Conservation (phyloP, 2,888 invertebrate species). For the Melieria omissa region DNA sequence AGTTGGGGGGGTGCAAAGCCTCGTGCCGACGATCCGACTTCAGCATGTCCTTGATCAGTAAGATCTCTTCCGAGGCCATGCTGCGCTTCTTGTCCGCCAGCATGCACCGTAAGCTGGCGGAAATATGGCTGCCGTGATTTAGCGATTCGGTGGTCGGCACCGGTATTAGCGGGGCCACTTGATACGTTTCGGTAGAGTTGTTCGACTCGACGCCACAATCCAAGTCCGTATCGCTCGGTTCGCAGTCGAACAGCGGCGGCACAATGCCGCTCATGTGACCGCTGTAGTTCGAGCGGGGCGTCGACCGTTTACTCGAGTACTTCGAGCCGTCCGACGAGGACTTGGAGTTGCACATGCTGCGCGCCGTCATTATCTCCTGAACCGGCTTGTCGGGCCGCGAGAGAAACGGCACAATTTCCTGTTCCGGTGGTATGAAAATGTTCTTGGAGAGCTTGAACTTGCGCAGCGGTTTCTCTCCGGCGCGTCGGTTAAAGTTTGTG, state of each 20-base stretch:
- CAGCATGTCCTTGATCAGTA: constrained; percentile 48
- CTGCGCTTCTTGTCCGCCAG: constrained; percentile 38
- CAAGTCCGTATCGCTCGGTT: neutral
- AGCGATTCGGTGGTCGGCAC: constrained; percentile 25
- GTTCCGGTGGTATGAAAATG: constrained; percentile 27
- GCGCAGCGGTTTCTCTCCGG: neutral
- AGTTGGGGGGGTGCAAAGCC: constrained; percentile 45
- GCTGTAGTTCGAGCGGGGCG: neutral
- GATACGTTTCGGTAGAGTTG: constrained; percentile 42
- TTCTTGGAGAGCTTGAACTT: neutral
- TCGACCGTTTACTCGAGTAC: neutral
- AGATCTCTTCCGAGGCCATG: constrained; percentile 46
- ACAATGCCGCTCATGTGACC: neutral
- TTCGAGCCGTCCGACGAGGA: constrained; percentile 40
- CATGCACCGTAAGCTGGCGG: constrained; percentile 46
- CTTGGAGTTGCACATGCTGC: constrained; percentile 46
- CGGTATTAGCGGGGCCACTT: constrained; percentile 43
- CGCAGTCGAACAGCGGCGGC: neutral
- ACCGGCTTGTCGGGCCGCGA: constrained; percentile 47
- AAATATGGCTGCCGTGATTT: constrained; percentile 39
- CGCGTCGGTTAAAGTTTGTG: constrained; percentile 13
- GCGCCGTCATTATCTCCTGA: constrained; percentile 47
- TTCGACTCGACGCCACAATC: constrained; percentile 22
- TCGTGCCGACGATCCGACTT: constrained; percentile 50
- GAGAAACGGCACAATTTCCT: constrained; percentile 41